phyloP scores from a whole-genome alignment of 2,797 vertebrate genomes.

The Arctocebus calabarensis region DNA sequence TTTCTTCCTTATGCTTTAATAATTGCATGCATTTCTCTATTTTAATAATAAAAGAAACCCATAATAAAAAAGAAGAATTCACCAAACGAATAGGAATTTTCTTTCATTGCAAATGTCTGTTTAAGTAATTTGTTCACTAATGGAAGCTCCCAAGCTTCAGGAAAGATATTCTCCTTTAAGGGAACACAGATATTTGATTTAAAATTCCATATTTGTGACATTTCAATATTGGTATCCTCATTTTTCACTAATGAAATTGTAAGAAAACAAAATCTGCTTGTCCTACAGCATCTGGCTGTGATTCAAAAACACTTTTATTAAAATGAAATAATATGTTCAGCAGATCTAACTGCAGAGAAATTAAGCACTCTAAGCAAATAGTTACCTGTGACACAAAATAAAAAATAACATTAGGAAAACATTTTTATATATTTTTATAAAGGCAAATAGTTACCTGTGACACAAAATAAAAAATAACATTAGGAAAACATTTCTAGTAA shows the following conservation, averaged over 20 bases:
- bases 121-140: conserved; percentile 36
- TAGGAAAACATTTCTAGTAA: conserved; percentile 44
- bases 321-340: conserved; percentile 85
- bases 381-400: conserved; percentile 75
- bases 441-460: conserved; percentile 77
- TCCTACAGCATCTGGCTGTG: conserved; percentile 85
- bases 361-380: conserved; percentile 72
- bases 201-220: conserved; percentile 73
- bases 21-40: background rate
- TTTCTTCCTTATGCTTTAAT: conserved; percentile 35
- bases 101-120: conserved; percentile 55
- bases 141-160: background rate
- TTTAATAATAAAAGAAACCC: conserved; percentile 53
- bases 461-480: conserved; percentile 56
- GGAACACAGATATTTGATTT: conserved; percentile 75
- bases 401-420: conserved; percentile 47
- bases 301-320: conserved; percentile 84
- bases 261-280: conserved; percentile 87
- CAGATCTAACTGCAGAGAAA: conserved; percentile 78
- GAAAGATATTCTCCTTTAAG: conserved; percentile 70
- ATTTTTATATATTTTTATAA: background rate
- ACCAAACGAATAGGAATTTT: background rate
- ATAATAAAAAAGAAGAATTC: conserved; percentile 6
- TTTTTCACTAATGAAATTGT: conserved; percentile 85
- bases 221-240: conserved; percentile 82